Percentiles rank a stretch among this genome's conserved stretches.
These are phyloP conservation scores for Sebastes miniatus DNA, from an alignment of 2,797 vertebrate species.

Conservation along the genomic window DNA sequence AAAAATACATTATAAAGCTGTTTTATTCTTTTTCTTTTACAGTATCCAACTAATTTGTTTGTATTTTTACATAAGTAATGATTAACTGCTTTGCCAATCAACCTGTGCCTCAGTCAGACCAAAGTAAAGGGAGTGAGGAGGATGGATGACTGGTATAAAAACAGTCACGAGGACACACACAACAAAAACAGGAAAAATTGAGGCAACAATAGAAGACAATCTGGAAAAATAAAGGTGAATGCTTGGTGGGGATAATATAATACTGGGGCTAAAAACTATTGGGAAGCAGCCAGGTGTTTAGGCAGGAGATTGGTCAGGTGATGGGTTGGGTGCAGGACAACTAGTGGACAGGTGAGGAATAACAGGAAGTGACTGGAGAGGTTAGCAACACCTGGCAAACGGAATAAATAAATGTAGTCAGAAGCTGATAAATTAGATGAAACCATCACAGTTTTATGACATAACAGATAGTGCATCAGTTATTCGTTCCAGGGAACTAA, in stretches of 20 bases:
- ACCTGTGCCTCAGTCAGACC: too few relatives aligned
- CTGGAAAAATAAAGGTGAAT: neutral
- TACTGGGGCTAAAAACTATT: neutral
- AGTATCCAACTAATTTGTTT: too few relatives aligned
- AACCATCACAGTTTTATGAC: neutral
- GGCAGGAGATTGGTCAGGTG: neutral
- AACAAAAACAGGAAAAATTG: neutral
- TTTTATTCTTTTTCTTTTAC: too few relatives aligned
- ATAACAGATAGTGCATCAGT: neutral
- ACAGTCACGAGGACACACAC: neutral
- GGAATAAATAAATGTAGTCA: neutral
- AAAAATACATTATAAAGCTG: too few relatives aligned
- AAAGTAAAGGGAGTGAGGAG: neutral
- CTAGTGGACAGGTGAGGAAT: constrained; percentile 4
- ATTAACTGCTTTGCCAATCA: too few relatives aligned
- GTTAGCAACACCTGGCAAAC: neutral
- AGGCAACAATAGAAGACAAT: neutral
- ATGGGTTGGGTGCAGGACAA: neutral
- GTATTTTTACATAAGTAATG: neutral
- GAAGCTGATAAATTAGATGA: neutral
- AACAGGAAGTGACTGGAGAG: neutral
- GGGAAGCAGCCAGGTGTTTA: neutral
- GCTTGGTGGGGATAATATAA: neutral
- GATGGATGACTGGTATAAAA: neutral
- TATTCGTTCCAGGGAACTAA: neutral